Evolutionary conservation across 2,113 vertebrate genomes (phyloP), one percentile per base, ranked within the genome.

Genomic region (Pangasianodon gigas): DNA sequence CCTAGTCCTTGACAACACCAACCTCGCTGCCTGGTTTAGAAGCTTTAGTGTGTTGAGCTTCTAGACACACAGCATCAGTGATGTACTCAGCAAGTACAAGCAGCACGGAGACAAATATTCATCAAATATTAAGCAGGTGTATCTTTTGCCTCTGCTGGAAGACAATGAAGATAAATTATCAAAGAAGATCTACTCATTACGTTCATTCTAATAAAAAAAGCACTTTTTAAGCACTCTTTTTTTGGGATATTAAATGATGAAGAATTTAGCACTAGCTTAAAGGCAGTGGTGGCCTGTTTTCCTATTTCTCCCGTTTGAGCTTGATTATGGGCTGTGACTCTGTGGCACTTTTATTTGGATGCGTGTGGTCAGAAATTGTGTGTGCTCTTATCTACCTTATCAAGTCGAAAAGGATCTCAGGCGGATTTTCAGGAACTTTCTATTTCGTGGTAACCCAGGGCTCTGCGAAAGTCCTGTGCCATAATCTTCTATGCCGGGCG

Each of bases 261-360:
- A 90, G 90, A 60, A 92, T 71, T 48, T 89, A 87, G 75, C 84
- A 94, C 92, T 91, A 89, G 48, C 89, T 44, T 46, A 74, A 86
- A 90, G 81, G 21, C 88, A 85, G 58, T 19, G 52, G 24, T 77
- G 37, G 52, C 54, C 54, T 44, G 8, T 88, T 83, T 87, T 83
- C 46, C 71, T 51, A 54, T 67, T 80, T 60, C 56, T 69, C 29
- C 16, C 18, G 24, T 24, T 46, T 54, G 4, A 52, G 16, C 52
- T 41, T 46, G 52, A 71, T 83, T 80, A 41, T 52, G 41, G 56
- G 65, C 41, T 79, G 69, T 19, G 9, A 24, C 24, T 32, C 56
- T 51, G 52, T 67, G 60, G 18, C 69, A 77, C 51, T 32, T 54
- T 80, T 86, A 26, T 54, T 74, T 14, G 18, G 80, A 60, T 77